Evolutionary conservation across 2,888 invertebrate genomes (phyloP).

Genomic region (Smittia aterrima): DNA sequence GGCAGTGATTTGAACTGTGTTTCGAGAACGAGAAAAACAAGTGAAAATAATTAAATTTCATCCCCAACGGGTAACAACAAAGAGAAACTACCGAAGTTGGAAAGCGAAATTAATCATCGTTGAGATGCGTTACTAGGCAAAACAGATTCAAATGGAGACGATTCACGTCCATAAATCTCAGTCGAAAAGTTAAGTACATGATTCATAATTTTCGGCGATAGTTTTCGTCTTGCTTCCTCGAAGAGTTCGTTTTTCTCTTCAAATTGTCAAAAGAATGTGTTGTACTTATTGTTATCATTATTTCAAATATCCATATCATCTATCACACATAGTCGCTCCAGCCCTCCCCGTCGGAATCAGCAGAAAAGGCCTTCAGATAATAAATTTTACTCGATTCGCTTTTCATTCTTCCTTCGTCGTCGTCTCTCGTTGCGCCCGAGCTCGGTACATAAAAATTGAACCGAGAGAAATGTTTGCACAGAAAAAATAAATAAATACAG

Average conservation of each 20-base stretch:
- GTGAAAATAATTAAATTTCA: slow-evolving; percentile 34
- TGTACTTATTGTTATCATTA: slow-evolving; percentile 31
- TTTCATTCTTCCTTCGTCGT: slow-evolving; percentile 15
- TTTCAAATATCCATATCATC: slow-evolving; percentile 25
- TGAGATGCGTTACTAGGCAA: neutral
- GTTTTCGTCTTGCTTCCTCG: neutral
- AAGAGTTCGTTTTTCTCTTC: neutral
- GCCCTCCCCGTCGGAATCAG: slow-evolving; percentile 1
- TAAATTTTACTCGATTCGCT: slow-evolving; percentile 33
- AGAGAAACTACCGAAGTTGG: neutral
- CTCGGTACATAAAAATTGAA: slow-evolving; percentile 16
- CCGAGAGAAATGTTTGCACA: slow-evolving; percentile 34
- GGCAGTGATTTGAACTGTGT: neutral
- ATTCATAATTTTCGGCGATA: neutral
- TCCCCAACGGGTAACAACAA: neutral
- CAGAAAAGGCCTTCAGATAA: slow-evolving; percentile 24
- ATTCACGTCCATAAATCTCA: neutral
- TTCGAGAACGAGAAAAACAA: neutral
- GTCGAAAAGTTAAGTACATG: slow-evolving; percentile 9
- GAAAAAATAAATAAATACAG: slow-evolving; percentile 37
- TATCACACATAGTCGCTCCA: neutral
- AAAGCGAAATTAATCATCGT: neutral
- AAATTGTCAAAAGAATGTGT: slow-evolving; percentile 24
- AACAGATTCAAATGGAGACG: slow-evolving; percentile 4
- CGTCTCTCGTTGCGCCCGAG: neutral